A percentile compares a stretch with the other conserved stretches of the same genome.
These are phyloP conservation scores for Fregetta grallaria DNA, from an alignment of 2,113 vertebrate species.

Conservation along the genomic window DNA sequence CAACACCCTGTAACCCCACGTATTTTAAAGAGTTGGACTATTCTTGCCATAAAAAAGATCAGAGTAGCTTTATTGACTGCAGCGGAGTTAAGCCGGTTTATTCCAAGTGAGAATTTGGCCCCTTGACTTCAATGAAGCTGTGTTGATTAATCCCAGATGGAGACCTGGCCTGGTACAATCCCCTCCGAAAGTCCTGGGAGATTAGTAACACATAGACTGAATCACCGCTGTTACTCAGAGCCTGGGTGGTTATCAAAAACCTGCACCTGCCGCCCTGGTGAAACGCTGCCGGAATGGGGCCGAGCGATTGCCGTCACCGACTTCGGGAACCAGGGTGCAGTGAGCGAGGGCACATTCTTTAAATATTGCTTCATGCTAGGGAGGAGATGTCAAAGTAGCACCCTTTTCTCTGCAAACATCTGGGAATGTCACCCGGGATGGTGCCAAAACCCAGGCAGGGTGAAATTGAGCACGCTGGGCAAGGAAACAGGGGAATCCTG, in stretches of 20 bases:
- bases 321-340: neutral
- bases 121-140: conserved; percentile 16
- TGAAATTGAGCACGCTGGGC: accelerated
- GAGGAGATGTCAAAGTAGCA: neutral
- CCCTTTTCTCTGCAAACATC: neutral
- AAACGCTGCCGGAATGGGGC: neutral
- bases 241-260: neutral
- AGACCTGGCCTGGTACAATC: neutral
- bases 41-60: neutral
- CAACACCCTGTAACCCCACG: neutral
- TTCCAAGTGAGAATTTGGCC: conserved; percentile 43
- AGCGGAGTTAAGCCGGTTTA: neutral
- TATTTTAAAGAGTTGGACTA: neutral
- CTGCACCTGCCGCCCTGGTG: neutral
- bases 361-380: neutral
- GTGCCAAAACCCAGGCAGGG: neutral
- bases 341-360: neutral
- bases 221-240: neutral
- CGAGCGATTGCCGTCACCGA: accelerated
- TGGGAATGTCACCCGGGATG: neutral
- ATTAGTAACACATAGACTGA: neutral
- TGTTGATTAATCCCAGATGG: conserved; percentile 28
- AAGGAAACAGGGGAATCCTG: neutral
- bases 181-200: neutral
- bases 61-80: conserved; percentile 28